These are phyloP conservation scores for Lasioglossum marginatum DNA, from an alignment of 2,888 invertebrate genomes.

Conservation along the genomic window DNA sequence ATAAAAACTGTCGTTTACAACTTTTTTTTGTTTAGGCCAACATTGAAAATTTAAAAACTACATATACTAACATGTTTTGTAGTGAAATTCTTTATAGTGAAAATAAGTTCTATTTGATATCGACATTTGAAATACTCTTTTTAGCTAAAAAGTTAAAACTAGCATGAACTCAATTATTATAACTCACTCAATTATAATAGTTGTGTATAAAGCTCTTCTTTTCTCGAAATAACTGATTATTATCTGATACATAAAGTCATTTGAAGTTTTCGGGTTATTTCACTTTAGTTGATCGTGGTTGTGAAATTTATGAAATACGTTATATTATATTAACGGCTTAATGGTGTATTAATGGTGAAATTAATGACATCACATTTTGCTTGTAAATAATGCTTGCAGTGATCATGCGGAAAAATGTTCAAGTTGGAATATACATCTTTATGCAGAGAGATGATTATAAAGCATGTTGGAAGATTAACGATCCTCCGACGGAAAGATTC, in stretches of 20 bases:
- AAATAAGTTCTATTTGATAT: neutral
- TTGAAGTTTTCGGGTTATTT: neutral
- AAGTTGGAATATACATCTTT: conserved; percentile 61
- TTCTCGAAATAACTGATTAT: neutral
- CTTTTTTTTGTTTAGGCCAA: too few species aligned
- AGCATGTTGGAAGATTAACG: conserved; percentile 75
- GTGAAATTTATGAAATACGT: neutral
- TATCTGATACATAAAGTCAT: neutral
- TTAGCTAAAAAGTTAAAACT: neutral
- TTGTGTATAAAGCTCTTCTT: neutral
- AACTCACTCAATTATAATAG: neutral
- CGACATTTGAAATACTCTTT: neutral
- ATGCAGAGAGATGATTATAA: conserved; percentile 63
- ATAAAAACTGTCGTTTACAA: too few species aligned
- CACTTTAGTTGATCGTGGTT: neutral
- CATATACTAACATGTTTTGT: too few species aligned
- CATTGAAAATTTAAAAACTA: too few species aligned
- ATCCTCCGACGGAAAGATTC: conserved; percentile 70
- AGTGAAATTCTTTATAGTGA: neutral
- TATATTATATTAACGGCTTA: neutral
- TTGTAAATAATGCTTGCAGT: conserved; percentile 15
- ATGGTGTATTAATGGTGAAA: neutral
- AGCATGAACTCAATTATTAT: neutral
- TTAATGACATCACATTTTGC: neutral
- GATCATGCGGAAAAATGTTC: conserved; percentile 19